These are phyloP conservation scores for Hirudo medicinalis DNA, from an alignment of 1,140 invertebrate species.

Conservation along the genomic window DNA sequence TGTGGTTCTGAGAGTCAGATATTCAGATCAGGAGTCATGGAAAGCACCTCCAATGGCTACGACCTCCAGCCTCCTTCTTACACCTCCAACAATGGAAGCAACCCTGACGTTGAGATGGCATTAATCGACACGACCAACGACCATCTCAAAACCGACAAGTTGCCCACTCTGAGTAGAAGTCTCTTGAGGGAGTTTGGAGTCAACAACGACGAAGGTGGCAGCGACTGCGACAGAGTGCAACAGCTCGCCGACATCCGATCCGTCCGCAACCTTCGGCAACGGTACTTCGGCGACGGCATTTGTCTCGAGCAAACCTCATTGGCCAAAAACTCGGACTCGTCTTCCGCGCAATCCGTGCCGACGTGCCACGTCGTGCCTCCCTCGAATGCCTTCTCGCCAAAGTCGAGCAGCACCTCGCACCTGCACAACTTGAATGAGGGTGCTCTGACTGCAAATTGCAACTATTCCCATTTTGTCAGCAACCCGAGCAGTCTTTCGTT, in stretches of 20 bases:
- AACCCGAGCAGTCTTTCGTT: background rate
- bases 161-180: background rate
- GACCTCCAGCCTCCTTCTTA: background rate
- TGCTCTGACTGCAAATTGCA: background rate
- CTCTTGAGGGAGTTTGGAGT: background rate
- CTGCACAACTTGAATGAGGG: background rate
- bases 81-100: background rate
- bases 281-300: background rate
- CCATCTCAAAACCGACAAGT: too few relatives aligned
- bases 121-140: too few relatives aligned
- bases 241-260: background rate
- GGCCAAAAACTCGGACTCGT: background rate
- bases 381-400: background rate
- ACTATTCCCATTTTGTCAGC: background rate
- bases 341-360: background rate
- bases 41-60: background rate
- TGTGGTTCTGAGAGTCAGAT: slow-evolving; percentile 4
- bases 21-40: background rate
- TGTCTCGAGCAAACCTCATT: background rate
- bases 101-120: background rate
- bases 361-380: background rate
- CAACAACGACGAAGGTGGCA: background rate
- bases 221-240: background rate
- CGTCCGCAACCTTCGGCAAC: background rate
- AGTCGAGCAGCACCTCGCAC: background rate